Conservation (phyloP, 2,113 vertebrate species). For the Limnothrissa miodon region DNA sequence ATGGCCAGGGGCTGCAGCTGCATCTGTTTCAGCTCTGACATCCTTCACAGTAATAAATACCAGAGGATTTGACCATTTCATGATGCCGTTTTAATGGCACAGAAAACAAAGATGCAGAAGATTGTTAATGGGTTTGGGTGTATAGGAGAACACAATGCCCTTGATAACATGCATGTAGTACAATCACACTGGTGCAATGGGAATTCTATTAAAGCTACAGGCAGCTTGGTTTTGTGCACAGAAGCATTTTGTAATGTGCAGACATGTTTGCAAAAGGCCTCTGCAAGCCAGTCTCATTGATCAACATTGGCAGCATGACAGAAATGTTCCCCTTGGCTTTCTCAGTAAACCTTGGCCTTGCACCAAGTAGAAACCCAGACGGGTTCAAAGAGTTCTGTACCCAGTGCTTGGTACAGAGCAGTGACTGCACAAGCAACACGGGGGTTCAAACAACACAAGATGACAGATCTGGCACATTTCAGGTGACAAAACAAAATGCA, state of each 20-base stretch:
- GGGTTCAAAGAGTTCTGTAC: neutral
- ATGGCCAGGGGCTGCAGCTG: neutral
- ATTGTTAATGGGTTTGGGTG: neutral
- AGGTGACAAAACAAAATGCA: neutral
- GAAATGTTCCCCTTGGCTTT: constrained; percentile 3
- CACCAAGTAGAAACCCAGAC: neutral
- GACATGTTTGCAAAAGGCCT: constrained; percentile 7
- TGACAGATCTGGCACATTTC: neutral
- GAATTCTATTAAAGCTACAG: constrained; percentile 1
- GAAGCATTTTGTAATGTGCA: constrained; percentile 13
- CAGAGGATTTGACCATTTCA: constrained; percentile 8
- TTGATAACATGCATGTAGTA: neutral
- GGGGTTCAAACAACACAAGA: constrained; percentile 8
- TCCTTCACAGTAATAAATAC: constrained; percentile 1
- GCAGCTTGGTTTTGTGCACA: neutral
- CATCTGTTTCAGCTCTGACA: neutral
- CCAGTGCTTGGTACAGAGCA: neutral
- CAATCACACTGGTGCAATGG: neutral
- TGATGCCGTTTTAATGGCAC: neutral
- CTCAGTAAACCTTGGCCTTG: neutral
- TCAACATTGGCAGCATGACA: constrained; percentile 16
- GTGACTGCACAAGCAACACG: neutral
- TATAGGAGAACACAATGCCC: neutral
- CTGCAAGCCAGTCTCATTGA: constrained; percentile 11
- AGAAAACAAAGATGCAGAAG: neutral